A percentile compares a stretch with the other conserved stretches of the same genome.
Evolutionary conservation across 2,113 vertebrate species (phyloP).

Genomic region (Dicerorhinus sumatrensis): DNA sequence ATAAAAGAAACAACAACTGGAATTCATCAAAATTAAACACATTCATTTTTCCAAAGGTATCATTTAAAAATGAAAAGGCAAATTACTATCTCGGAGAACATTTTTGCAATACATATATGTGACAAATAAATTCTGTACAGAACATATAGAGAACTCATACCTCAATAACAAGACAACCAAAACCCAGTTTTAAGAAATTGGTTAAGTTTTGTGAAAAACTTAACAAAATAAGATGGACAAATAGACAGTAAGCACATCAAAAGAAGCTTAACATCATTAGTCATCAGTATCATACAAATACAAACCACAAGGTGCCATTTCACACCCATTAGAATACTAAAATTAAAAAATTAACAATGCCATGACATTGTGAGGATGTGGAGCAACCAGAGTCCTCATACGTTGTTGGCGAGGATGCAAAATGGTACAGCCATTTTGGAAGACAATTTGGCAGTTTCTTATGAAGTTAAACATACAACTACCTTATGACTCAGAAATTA

Average conservation of each 20-base stretch:
- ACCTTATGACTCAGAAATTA: not conserved
- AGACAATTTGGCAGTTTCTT: not conserved
- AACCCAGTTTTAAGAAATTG: not conserved
- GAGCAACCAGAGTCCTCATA: not conserved
- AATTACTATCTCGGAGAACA: not conserved
- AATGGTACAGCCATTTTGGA: not conserved
- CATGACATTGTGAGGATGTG: not conserved
- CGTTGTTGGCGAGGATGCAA: not conserved
- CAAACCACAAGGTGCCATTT: not conserved
- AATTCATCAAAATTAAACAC: slow-evolving; percentile 43
- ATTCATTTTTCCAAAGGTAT: not conserved
- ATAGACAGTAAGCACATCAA: not conserved
- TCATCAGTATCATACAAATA: not conserved
- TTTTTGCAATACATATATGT: not conserved
- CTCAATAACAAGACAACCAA: not conserved
- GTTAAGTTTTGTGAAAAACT: not conserved
- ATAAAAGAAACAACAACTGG: not conserved
- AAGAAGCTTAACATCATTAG: not conserved
- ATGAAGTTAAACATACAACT: not conserved
- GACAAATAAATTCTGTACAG: not conserved
- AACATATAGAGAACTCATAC: not conserved
- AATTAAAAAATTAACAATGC: not conserved
- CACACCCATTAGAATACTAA: not conserved
- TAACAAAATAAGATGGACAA: not conserved
- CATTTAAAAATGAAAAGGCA: not conserved